Conservation (phyloP, 2,113 vertebrate genomes). For the Porphyrio hochstetteri region DNA sequence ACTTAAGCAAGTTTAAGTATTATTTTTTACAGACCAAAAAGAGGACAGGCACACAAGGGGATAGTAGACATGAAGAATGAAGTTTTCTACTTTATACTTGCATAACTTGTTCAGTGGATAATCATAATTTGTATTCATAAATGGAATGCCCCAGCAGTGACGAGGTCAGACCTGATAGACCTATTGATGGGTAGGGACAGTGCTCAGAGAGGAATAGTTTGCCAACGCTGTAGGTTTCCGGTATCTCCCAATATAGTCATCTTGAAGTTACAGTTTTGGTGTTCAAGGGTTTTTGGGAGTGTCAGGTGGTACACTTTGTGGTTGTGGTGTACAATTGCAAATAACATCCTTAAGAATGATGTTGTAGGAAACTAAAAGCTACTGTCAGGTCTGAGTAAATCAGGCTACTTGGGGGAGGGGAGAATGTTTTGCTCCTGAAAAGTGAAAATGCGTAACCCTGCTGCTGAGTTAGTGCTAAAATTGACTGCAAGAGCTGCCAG, state of each 20-base stretch:
- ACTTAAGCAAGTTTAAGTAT: neutral
- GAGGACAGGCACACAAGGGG: neutral
- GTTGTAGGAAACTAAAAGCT: neutral
- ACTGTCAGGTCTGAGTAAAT: neutral
- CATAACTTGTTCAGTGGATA: neutral
- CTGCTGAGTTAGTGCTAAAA: neutral
- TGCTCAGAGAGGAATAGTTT: neutral
- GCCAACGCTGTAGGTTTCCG: neutral
- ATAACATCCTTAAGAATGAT: neutral
- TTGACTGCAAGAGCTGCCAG: neutral
- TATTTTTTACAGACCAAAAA: neutral
- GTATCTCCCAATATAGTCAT: accelerated
- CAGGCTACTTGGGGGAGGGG: neutral
- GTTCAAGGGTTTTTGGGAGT: neutral
- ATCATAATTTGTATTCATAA: neutral
- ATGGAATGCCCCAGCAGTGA: neutral
- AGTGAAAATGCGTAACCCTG: neutral
- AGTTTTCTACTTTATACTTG: neutral
- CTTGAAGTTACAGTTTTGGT: neutral
- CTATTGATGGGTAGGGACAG: neutral
- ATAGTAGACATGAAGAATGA: too few species aligned
- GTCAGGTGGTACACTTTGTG: neutral
- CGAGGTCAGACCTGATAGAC: neutral
- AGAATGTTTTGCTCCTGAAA: neutral
- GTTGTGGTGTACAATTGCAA: neutral